These are phyloP conservation scores for Crotalus viridis DNA, from an alignment of 2,113 vertebrate species.

Conservation along the genomic window DNA sequence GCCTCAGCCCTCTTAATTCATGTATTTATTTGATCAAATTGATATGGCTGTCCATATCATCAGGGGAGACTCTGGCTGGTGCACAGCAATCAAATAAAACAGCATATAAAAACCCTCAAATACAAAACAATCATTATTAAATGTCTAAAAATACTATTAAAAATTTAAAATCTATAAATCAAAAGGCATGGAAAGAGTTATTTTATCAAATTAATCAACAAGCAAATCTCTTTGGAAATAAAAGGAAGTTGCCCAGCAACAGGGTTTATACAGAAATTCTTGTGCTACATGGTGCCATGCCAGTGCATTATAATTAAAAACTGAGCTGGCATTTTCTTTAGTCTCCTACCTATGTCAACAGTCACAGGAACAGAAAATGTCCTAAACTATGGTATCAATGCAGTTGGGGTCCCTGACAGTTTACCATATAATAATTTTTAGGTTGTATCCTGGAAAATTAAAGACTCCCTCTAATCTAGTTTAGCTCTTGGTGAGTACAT, in stretches of 20 bases:
- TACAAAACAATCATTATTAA: too few species aligned
- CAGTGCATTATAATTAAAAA: not conserved
- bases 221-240: not conserved
- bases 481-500: too few species aligned
- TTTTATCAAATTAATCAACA: not conserved
- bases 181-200: too few species aligned
- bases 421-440: not conserved
- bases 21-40: too few species aligned
- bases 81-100: too few species aligned
- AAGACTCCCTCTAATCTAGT: not conserved
- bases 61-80: too few species aligned
- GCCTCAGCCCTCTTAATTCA: not conserved
- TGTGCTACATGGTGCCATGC: not conserved
- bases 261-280: not conserved
- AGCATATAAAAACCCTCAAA: too few species aligned
- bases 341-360: not conserved
- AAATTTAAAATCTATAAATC: too few species aligned
- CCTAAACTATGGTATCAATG: not conserved
- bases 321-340: conserved; percentile 20
- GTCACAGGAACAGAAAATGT: not conserved
- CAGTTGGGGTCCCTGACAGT: too few species aligned
- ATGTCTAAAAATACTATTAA: too few species aligned
- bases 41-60: too few species aligned
- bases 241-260: not conserved
- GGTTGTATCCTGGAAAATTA: not conserved